Conservation (phyloP, 2,888 invertebrate species). For the Cerastoderma edule region DNA sequence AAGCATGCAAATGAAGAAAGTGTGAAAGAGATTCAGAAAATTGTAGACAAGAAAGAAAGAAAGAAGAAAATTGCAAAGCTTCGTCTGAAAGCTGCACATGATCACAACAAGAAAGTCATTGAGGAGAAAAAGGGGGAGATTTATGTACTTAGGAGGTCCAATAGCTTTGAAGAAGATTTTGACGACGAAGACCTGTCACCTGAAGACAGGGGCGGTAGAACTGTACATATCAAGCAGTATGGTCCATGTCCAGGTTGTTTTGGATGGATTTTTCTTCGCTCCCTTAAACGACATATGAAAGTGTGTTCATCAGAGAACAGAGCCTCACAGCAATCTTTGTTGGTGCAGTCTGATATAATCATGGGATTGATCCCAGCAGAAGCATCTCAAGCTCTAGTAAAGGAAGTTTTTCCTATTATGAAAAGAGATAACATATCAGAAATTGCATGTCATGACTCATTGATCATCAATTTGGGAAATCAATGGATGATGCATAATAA, state of each 20-base stretch:
- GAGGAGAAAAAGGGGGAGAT: conserved; percentile 43
- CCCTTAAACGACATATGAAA: conserved; percentile 32
- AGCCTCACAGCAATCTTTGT: conserved; percentile 10
- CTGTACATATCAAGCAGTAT: conserved; percentile 28
- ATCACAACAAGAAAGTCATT: conserved; percentile 31
- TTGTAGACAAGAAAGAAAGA: conserved; percentile 31
- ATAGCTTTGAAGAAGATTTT: conserved; percentile 10
- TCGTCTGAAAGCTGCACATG: conserved; percentile 33
- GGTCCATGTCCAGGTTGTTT: conserved; percentile 55
- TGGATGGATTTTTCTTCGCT: conserved; percentile 39
- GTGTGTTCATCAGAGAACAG: conserved; percentile 19
- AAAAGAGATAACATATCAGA: conserved; percentile 37
- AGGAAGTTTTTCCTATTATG: conserved; percentile 57
- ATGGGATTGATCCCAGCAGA: conserved; percentile 27
- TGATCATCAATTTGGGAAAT: conserved; percentile 39
- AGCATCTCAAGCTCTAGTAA: conserved; percentile 37
- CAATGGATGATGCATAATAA: conserved; percentile 38
- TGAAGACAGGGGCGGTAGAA: neutral
- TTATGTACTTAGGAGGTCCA: conserved; percentile 27
- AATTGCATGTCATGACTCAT: conserved; percentile 38
- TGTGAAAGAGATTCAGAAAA: conserved; percentile 31
- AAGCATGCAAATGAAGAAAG: conserved; percentile 35
- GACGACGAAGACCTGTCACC: conserved; percentile 10
- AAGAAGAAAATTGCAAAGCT: conserved; percentile 29
- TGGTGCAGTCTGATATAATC: conserved; percentile 47